Percentiles rank a stretch among this genome's conserved stretches.
These are phyloP conservation scores for Lottia scabra DNA, from an alignment of 2,888 invertebrate genomes.

Conservation along the genomic window DNA sequence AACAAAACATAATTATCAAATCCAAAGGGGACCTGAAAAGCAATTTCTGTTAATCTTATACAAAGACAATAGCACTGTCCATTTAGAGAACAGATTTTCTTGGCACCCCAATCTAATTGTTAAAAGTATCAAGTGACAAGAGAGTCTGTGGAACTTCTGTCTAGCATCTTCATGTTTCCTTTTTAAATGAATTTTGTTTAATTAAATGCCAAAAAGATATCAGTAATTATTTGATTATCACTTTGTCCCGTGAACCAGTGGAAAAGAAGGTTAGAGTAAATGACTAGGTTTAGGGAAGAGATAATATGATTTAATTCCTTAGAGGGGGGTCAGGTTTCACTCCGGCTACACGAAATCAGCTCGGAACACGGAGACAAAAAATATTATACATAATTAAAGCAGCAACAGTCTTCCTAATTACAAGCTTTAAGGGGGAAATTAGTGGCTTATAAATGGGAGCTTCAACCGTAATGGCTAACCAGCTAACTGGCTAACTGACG, in stretches of 20 bases:
- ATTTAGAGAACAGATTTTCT: background rate
- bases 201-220: background rate
- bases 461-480: no score
- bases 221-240: background rate
- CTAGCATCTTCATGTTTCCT: background rate
- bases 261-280: background rate
- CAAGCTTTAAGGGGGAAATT: background rate
- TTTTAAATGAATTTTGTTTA: conserved; percentile 1
- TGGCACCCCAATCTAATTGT: background rate
- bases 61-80: no score
- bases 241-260: background rate
- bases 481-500: no score
- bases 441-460: background rate
- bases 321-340: background rate
- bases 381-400: conserved; percentile 3
- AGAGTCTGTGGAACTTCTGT: background rate
- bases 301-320: conserved; percentile 2
- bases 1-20: no score
- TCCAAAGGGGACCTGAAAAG: no score
- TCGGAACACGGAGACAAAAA: background rate
- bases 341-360: no score
- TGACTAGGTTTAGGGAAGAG: background rate
- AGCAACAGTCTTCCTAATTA: conserved; percentile 1
- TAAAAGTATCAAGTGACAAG: background rate
- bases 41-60: no score